phyloP scores from a whole-genome alignment of 1,140 invertebrate species.

The Nomia melanderi region DNA sequence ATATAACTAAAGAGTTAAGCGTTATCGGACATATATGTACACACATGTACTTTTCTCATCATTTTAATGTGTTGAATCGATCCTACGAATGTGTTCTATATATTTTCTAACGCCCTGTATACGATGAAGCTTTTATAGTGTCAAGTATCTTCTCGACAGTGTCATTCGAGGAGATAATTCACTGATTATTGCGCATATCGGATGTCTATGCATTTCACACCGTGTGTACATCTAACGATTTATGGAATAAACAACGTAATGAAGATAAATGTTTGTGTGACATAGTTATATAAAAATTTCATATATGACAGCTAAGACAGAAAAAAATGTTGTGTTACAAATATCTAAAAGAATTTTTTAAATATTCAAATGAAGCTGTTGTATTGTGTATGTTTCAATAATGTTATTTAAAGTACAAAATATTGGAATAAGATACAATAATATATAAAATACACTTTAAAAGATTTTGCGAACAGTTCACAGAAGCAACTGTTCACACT shows the following conservation, averaged over 20 bases:
- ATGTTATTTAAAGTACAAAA: no score
- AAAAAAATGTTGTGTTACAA: no score
- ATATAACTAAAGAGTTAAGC: neutral
- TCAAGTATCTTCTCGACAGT: neutral
- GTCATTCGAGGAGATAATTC: neutral
- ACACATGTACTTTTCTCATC: neutral
- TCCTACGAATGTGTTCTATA: neutral
- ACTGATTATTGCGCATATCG: neutral
- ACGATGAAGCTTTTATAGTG: neutral
- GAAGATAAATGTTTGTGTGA: neutral
- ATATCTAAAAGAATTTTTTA: no score
- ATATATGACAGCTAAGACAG: no score
- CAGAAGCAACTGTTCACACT: no score
- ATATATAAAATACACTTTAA: no score
- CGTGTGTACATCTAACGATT: neutral
- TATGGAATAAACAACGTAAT: neutral
- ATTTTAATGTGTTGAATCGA: constrained; percentile 3
- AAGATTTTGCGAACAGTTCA: no score
- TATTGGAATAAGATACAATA: no score
- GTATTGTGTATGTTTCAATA: no score
- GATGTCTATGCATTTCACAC: no score
- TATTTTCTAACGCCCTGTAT: neutral
- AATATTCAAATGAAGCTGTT: no score
- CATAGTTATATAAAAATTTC: neutral
- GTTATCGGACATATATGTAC: neutral